A percentile compares a stretch with the other conserved stretches of the same genome.
Evolutionary conservation across 2,797 vertebrate species (phyloP).

Genomic region (Phaenicophaeus curvirostris): DNA sequence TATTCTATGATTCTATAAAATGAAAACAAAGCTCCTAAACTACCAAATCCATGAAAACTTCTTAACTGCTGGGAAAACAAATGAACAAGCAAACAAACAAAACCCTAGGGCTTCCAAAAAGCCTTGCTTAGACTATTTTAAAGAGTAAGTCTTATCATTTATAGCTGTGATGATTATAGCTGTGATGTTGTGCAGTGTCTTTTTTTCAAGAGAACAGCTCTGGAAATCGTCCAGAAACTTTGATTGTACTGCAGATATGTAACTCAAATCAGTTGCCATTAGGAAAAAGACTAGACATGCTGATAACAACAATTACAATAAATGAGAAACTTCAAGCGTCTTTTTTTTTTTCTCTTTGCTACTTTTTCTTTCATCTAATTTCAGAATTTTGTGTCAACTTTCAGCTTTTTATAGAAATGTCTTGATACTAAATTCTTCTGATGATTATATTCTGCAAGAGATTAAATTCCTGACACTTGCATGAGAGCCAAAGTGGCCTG

Average conservation of each 20-base stretch:
- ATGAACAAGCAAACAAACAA: neutral
- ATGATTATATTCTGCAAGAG: neutral
- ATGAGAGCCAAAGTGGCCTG: neutral
- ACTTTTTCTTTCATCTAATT: neutral
- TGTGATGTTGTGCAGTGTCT: neutral
- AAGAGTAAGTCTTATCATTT: neutral
- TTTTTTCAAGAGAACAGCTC: neutral
- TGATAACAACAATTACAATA: neutral
- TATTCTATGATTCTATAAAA: too few species aligned
- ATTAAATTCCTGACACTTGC: neutral
- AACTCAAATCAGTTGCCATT: neutral
- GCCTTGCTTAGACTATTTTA: neutral
- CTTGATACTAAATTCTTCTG: neutral
- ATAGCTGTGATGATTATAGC: neutral
- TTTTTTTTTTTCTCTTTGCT: too few species aligned
- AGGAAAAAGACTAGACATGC: neutral
- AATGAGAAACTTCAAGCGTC: neutral
- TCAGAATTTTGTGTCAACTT: neutral
- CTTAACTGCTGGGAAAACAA: neutral
- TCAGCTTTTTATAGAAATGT: neutral
- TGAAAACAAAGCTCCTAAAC: neutral
- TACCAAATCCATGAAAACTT: fast-evolving
- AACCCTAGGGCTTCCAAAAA: neutral
- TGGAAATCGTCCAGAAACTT: neutral
- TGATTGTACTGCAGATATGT: neutral